These are phyloP conservation scores for Samia ricini DNA, from an alignment of 1,140 invertebrate genomes.

Conservation along the genomic window DNA sequence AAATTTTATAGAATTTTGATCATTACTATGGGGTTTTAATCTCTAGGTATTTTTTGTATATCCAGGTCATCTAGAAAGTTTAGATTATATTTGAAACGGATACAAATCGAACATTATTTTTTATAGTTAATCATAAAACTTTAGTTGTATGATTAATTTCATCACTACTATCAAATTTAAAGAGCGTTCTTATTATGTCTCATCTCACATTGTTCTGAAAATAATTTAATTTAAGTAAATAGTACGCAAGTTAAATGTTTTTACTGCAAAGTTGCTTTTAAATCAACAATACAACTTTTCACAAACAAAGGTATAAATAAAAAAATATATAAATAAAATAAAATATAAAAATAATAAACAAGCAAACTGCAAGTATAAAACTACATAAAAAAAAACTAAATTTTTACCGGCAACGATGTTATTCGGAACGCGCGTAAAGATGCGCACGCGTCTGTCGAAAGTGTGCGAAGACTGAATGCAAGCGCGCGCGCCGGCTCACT, in stretches of 20 bases:
- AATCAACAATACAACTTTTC: no score
- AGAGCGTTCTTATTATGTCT: neutral
- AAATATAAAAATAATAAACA: slow-evolving; percentile 14
- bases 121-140: neutral
- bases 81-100: neutral
- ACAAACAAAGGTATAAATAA: neutral
- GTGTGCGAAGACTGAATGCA: slow-evolving; percentile 17
- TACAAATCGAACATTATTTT: neutral
- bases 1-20: neutral
- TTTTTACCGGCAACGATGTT: neutral
- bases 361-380: slow-evolving; percentile 11
- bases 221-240: no score
- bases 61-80: neutral
- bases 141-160: neutral
- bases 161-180: neutral
- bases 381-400: slow-evolving; percentile 1
- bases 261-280: no score
- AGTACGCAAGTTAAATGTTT: no score
- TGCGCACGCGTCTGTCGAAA: slow-evolving; percentile 21
- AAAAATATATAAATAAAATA: slow-evolving; percentile 4
- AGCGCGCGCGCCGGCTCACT: slow-evolving; percentile 7
- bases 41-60: neutral
- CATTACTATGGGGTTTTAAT: neutral
- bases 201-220: no score
- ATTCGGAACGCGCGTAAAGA: slow-evolving; percentile 11